These are phyloP conservation scores for Rhadina sibilatrix DNA, from an alignment of 2,113 vertebrate genomes.

Conservation along the genomic window DNA sequence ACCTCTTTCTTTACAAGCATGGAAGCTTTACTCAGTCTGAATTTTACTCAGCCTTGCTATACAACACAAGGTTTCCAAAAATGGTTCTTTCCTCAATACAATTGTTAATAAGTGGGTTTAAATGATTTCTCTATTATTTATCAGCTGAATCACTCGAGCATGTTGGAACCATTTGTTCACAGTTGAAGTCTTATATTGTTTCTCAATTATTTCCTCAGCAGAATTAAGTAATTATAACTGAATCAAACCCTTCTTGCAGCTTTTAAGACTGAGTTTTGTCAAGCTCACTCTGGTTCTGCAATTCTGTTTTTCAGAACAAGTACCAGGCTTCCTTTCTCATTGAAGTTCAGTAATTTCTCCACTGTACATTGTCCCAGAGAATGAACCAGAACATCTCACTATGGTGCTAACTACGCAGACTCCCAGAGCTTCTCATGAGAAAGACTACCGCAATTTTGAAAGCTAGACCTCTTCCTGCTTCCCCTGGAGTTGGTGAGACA, in stretches of 20 bases:
- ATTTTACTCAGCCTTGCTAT: neutral
- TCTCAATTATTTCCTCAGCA: neutral
- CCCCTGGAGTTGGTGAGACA: neutral
- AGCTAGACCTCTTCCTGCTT: neutral
- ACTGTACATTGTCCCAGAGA: neutral
- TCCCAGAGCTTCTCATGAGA: neutral
- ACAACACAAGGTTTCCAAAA: neutral
- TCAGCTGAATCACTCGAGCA: neutral
- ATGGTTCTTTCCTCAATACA: neutral
- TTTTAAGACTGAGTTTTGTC: neutral
- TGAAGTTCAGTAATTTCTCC: neutral
- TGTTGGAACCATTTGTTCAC: neutral
- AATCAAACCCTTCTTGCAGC: neutral
- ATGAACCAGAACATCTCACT: neutral
- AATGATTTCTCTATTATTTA: neutral
- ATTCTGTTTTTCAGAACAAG: neutral
- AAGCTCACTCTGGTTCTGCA: neutral
- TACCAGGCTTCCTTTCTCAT: neutral
- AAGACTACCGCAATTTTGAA: neutral
- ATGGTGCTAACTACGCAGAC: neutral
- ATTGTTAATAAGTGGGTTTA: neutral
- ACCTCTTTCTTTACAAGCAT: neutral
- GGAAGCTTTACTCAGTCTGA: neutral
- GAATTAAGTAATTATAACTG: neutral
- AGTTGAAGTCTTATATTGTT: neutral